Conservation (phyloP, 2,113 vertebrate genomes). For the Perca schrenkii region DNA sequence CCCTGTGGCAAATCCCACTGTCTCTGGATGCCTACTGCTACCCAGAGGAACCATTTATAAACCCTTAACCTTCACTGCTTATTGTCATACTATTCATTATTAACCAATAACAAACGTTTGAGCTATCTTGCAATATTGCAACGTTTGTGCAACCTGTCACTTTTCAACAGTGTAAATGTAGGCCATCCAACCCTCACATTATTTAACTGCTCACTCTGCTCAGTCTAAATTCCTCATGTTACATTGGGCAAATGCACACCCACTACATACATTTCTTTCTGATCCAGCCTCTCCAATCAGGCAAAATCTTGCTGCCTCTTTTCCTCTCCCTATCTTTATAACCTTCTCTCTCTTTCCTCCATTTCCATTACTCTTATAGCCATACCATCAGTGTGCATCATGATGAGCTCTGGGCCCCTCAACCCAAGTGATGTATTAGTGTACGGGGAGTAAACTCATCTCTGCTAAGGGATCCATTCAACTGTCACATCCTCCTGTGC, state of each 20-base stretch:
- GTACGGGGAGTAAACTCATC: slow-evolving; percentile 60
- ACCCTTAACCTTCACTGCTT: slow-evolving; percentile 42
- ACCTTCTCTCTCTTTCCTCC: slow-evolving; percentile 10
- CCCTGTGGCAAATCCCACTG: not conserved
- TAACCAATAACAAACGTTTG: slow-evolving; percentile 17
- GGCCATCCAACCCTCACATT: slow-evolving; percentile 28
- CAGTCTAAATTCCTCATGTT: slow-evolving; percentile 23
- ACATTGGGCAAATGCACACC: slow-evolving; percentile 16
- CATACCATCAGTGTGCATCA: slow-evolving; percentile 54
- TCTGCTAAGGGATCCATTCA: slow-evolving; percentile 72
- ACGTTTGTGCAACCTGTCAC: slow-evolving; percentile 42
- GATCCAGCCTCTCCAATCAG: slow-evolving; percentile 37
- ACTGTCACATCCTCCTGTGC: slow-evolving; percentile 75
- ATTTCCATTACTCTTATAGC: slow-evolving; percentile 57
- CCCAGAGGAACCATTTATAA: slow-evolving; percentile 11
- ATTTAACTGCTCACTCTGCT: slow-evolving; percentile 30
- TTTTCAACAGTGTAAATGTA: slow-evolving; percentile 39
- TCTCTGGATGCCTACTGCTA: slow-evolving; percentile 4
- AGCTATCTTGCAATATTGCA: slow-evolving; percentile 34
- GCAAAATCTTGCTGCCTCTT: slow-evolving; percentile 12
- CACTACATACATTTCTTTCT: not conserved
- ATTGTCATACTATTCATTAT: slow-evolving; percentile 46
- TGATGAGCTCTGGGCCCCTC: slow-evolving; percentile 61
- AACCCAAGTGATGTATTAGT: slow-evolving; percentile 63
- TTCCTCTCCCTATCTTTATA: not conserved